These are phyloP conservation scores for Pseudochromis fuscus DNA, from an alignment of 2,797 vertebrate genomes.

Conservation along the genomic window DNA sequence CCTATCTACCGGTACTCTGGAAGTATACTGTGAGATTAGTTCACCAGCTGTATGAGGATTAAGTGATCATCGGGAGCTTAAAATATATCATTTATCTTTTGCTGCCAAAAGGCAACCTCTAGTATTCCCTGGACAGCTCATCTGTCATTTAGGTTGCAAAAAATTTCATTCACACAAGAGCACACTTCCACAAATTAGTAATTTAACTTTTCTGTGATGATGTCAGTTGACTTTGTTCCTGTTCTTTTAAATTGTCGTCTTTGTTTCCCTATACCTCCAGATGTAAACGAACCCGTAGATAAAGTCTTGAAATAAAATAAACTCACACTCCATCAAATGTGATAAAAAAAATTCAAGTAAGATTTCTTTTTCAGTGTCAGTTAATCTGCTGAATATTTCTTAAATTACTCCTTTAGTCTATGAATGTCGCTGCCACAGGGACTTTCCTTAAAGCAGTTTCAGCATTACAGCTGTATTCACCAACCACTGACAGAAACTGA, in stretches of 20 bases:
- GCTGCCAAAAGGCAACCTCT: conserved; percentile 74
- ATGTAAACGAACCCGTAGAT: background rate
- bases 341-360: background rate
- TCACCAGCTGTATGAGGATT: conserved; percentile 80
- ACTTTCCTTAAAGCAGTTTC: too few species aligned
- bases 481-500: too few species aligned
- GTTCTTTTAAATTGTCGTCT: background rate
- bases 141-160: conserved; percentile 29
- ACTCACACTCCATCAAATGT: background rate
- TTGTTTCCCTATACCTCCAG: background rate
- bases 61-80: conserved; percentile 78
- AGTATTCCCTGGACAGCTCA: conserved; percentile 73
- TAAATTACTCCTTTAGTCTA: background rate
- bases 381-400: background rate
- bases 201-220: background rate
- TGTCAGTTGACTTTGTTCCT: background rate
- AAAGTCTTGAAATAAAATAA: background rate
- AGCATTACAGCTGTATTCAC: too few species aligned
- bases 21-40: conserved; percentile 79
- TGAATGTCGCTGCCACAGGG: too few species aligned
- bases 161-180: conserved; percentile 15
- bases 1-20: conserved; percentile 68
- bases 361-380: too few species aligned
- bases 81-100: conserved; percentile 74
- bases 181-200: background rate